Conservation (phyloP, 2,797 vertebrate genomes). For the Coilia nasus region DNA sequence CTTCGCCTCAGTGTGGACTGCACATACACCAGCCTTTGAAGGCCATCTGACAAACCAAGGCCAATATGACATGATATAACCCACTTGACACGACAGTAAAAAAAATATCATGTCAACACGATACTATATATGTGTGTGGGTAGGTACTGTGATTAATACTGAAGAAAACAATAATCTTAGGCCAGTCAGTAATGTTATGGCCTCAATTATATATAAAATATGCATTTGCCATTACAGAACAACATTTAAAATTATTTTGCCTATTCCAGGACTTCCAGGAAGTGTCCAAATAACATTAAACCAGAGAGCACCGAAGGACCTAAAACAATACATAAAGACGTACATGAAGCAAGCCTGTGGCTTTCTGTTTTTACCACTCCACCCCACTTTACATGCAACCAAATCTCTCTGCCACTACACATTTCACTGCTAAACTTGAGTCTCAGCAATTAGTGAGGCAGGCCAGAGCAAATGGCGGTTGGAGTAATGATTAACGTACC, state of each 20-base stretch:
- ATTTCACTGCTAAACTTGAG: background rate
- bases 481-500: background rate
- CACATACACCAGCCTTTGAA: conserved; percentile 78
- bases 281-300: too few relatives aligned
- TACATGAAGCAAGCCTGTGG: background rate
- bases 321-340: too few relatives aligned
- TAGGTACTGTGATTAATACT: too few relatives aligned
- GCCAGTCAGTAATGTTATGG: too few relatives aligned
- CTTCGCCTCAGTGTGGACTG: conserved; percentile 85
- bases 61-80: background rate
- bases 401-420: background rate
- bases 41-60: conserved; percentile 52
- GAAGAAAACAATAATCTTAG: too few relatives aligned
- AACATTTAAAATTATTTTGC: too few relatives aligned
- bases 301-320: too few relatives aligned
- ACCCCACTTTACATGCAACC: background rate
- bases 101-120: background rate
- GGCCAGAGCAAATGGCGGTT: background rate
- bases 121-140: too few relatives aligned
- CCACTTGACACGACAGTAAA: background rate
- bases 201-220: too few relatives aligned
- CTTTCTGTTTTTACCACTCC: background rate
- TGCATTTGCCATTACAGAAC: too few relatives aligned
- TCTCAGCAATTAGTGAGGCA: background rate
- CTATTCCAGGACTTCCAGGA: too few relatives aligned